These are phyloP conservation scores for Spisula solida DNA, from an alignment of 2,888 invertebrate genomes.

Conservation along the genomic window DNA sequence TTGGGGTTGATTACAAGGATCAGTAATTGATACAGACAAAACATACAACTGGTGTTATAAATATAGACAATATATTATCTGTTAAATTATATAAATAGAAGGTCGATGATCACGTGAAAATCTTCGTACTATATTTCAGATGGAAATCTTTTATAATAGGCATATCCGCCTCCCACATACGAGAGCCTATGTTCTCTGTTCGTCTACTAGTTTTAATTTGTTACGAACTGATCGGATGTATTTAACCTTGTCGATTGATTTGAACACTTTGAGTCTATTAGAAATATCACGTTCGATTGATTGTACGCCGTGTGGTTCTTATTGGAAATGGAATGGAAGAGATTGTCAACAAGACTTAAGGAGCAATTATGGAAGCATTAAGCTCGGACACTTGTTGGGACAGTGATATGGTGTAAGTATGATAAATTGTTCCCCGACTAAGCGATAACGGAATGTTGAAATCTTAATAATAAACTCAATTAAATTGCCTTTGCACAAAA, in stretches of 20 bases:
- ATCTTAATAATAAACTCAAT: conserved; percentile 38
- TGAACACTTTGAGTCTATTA: conserved; percentile 37
- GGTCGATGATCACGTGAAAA: too few relatives aligned
- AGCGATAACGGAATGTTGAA: conserved; percentile 26
- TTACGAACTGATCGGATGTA: conserved; percentile 1
- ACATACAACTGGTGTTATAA: too few relatives aligned
- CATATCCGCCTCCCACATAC: background rate
- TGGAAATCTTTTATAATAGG: background rate
- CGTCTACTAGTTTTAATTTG: conserved; percentile 19
- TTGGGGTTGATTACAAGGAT: too few relatives aligned
- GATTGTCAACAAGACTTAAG: conserved; percentile 40
- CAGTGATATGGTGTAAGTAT: conserved; percentile 10
- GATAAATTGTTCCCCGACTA: background rate
- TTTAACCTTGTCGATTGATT: conserved; percentile 34
- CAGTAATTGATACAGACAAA: too few relatives aligned
- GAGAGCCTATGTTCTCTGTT: background rate
- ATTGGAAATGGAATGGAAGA: conserved; percentile 25
- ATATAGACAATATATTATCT: too few relatives aligned
- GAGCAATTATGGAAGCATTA: conserved; percentile 33
- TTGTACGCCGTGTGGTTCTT: background rate
- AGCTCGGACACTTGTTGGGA: conserved; percentile 20
- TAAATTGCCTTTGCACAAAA: background rate
- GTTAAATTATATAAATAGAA: too few relatives aligned
- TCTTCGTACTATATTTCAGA: background rate
- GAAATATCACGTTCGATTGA: conserved; percentile 7